Evolutionary conservation across 2,888 invertebrate genomes (phyloP).

Genomic region (Acleris literana): DNA sequence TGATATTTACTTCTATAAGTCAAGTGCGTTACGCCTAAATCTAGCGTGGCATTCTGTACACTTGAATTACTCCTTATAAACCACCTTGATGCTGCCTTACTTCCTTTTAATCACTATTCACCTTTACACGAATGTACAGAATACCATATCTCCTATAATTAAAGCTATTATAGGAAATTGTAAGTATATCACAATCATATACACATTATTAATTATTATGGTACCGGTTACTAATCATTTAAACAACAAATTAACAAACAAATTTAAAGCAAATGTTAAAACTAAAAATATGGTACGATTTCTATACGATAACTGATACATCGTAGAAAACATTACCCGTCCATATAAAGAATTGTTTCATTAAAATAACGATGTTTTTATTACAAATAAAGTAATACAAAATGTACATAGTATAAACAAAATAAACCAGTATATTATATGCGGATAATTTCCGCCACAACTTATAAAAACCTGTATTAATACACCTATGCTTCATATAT

Average conservation of each 20-base stretch:
- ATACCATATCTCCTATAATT: slow-evolving; percentile 40
- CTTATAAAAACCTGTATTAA: slow-evolving; percentile 3
- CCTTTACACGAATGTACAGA: slow-evolving; percentile 35
- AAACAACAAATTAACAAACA: slow-evolving; percentile 26
- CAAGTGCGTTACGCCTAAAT: slow-evolving; percentile 33
- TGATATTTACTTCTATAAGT: slow-evolving; percentile 21
- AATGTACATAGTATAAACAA: slow-evolving; percentile 32
- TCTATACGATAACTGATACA: neutral
- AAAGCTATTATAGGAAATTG: slow-evolving; percentile 49
- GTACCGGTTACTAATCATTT: slow-evolving; percentile 13
- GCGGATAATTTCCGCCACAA: slow-evolving; percentile 7
- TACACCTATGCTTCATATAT: slow-evolving; percentile 1
- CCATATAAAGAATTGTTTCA: slow-evolving; percentile 4
- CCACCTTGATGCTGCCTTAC: neutral
- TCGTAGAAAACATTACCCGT: slow-evolving; percentile 13
- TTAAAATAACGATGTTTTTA: slow-evolving; percentile 7
- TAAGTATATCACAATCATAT: slow-evolving; percentile 45
- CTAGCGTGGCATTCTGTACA: slow-evolving; percentile 34
- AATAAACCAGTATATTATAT: neutral
- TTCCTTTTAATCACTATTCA: neutral
- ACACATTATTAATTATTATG: slow-evolving; percentile 23
- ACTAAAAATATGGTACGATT: slow-evolving; percentile 6
- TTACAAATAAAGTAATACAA: slow-evolving; percentile 29
- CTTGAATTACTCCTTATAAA: neutral
- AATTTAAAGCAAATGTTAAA: slow-evolving; percentile 11